Percentiles rank a stretch among this genome's conserved stretches.
Conservation (phyloP, 2,888 invertebrate genomes). For the Odontothrips loti region DNA sequence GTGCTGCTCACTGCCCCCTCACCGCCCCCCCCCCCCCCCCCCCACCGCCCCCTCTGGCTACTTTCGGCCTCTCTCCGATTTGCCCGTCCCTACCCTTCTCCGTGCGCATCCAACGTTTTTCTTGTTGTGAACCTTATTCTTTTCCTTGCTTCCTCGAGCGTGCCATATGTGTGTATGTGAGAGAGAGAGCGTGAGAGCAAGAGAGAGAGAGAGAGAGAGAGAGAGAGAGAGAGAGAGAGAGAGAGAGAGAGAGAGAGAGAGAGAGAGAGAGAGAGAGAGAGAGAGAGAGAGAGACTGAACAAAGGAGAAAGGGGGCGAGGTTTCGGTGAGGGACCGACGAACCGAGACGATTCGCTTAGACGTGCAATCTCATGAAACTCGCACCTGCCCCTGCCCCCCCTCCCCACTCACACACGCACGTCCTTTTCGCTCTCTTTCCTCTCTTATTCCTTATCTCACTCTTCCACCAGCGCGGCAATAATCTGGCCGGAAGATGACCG, state of each 20-base stretch:
- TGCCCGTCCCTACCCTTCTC: neutral
- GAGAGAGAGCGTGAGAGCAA: neutral
- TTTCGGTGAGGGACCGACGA: neutral
- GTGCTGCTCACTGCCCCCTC: neutral
- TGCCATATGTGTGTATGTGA: neutral
- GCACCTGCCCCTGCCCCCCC: neutral
- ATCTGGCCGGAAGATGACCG: no score
- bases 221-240: neutral
- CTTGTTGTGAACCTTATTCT: conserved; percentile 4
- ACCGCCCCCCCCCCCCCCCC: neutral
- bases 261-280: neutral
- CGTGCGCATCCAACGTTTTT: neutral
- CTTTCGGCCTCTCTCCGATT: no score
- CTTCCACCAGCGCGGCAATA: no score
- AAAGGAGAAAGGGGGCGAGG: neutral
- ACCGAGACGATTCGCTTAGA: conserved; percentile 11
- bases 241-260: neutral
- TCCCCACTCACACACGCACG: neutral
- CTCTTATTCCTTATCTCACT: no score
- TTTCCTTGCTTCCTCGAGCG: neutral
- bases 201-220: neutral
- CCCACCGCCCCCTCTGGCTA: neutral
- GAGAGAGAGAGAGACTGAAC: neutral
- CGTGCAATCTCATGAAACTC: conserved; percentile 11
- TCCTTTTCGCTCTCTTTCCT: no score